Evolutionary conservation across 1,140 invertebrate genomes (phyloP), one percentile per base, ranked within the genome.

Genomic region (Listronotus oregonensis): DNA sequence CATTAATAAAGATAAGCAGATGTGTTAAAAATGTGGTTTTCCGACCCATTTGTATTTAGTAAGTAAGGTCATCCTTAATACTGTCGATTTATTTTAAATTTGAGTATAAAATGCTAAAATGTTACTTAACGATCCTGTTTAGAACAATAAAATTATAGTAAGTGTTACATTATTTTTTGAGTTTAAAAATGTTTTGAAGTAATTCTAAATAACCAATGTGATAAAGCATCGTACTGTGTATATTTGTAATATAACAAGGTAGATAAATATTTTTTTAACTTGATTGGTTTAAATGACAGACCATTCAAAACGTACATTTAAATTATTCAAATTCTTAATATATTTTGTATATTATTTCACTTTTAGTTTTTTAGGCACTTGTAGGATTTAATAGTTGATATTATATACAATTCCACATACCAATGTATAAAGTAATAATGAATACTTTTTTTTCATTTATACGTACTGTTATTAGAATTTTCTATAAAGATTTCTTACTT

Each of bases 241-340:
- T 70, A 72, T 72, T 70, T 72, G 65, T 72, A 72, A 65, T 66
- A 72, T 69, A 69, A 67, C 57, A 58, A 51, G 52, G 62, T 69
- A 71, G 68, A 72, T 68, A 69, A 66, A 61, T 69, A 64, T 55
- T 54, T 62, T 55, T 42, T 44, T 59, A 32, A 47, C 6, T 7
- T 47, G 44, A 37, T 37, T 37, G 34, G 34, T 37, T 37, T 1
- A 37, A 12, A 37, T 37, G 42, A n/a, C n/a, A 15, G 14, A 44
- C 17, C 42, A 18, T 0, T 18, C 17, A 44, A 14, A 44, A 8
- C 17, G 1, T 44, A 44, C 42, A 8, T 44, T 15, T 44, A n/a
- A 44, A 14, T 15, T 44, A 49, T 21, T 49, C 15, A 49, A 21
- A 49, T 49, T 49, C 0, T 18, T 47, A 18, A 27, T 27, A 49